A percentile compares a stretch with the other conserved stretches of the same genome.
These are phyloP conservation scores for Cosmorhoe ocellata DNA, from an alignment of 2,888 invertebrate genomes.

Conservation along the genomic window DNA sequence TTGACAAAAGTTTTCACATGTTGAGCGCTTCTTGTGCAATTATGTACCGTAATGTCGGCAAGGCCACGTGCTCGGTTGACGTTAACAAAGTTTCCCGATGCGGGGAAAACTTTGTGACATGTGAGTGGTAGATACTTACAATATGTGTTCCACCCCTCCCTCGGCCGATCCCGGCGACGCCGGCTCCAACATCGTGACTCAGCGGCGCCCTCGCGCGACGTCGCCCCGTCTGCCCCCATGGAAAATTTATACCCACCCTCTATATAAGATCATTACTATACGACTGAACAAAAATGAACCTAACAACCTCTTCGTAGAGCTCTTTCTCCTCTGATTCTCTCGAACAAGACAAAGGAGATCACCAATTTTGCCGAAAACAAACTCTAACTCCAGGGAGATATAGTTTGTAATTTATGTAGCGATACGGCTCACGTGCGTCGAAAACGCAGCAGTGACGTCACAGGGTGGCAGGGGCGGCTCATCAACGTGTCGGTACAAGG, in stretches of 20 bases:
- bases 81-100: conserved; percentile 82
- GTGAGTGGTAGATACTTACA: conserved; percentile 80
- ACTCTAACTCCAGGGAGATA: conserved; percentile 78
- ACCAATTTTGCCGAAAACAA: conserved; percentile 76
- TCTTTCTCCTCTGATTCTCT: conserved; percentile 44
- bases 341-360: conserved; percentile 74
- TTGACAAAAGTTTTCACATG: conserved; percentile 45
- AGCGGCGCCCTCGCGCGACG: conserved; percentile 80
- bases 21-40: conserved; percentile 53
- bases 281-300: conserved; percentile 52
- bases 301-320: conserved; percentile 51
- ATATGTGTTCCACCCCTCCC: conserved; percentile 61
- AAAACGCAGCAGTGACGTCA: conserved; percentile 74
- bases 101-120: conserved; percentile 82
- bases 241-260: conserved; percentile 82
- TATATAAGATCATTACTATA: conserved; percentile 71
- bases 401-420: conserved; percentile 77
- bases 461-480: conserved; percentile 47
- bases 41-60: conserved; percentile 66
- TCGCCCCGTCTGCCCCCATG: conserved; percentile 81
- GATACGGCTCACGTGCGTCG: conserved; percentile 71
- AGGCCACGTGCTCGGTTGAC: conserved; percentile 81
- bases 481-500: conserved; percentile 27
- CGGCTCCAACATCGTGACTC: conserved; percentile 70
- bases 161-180: conserved; percentile 44